phyloP scores from a whole-genome alignment of 2,113 vertebrate genomes.

The Protobothrops mucrosquamatus region DNA sequence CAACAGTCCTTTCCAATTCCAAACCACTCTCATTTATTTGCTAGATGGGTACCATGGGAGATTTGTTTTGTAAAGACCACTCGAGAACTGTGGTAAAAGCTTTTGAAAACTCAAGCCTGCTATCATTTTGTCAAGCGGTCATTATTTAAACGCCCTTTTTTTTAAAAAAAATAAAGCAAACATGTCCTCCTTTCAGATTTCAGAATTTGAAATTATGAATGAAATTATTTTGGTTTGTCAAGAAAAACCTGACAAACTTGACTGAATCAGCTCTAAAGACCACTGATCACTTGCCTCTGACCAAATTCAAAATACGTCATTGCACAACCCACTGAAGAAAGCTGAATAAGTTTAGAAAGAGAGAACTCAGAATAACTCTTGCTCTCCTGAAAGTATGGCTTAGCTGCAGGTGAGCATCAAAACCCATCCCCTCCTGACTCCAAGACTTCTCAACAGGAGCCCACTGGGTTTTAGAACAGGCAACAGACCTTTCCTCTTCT shows the following conservation, averaged over 20 bases:
- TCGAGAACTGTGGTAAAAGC: neutral
- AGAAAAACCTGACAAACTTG: neutral
- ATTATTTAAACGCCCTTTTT: neutral
- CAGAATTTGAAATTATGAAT: neutral
- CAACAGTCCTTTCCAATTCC: constrained; percentile 5
- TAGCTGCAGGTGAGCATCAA: neutral
- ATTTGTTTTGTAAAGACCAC: neutral
- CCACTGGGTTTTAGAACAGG: neutral
- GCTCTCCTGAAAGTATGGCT: neutral
- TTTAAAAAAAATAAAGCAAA: neutral
- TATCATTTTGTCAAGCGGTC: neutral
- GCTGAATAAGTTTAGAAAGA: neutral
- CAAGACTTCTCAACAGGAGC: neutral
- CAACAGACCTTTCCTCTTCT: neutral
- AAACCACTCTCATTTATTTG: neutral
- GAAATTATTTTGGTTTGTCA: neutral
- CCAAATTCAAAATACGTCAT: neutral
- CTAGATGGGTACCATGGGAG: neutral
- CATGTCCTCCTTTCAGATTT: neutral
- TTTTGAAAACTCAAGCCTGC: neutral
- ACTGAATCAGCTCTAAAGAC: neutral
- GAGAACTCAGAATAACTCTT: neutral
- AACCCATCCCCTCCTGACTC: neutral
- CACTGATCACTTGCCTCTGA: neutral
- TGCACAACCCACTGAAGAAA: neutral